Conservation (phyloP, 2,888 invertebrate species). For the Drosophila niveifrons region DNA sequence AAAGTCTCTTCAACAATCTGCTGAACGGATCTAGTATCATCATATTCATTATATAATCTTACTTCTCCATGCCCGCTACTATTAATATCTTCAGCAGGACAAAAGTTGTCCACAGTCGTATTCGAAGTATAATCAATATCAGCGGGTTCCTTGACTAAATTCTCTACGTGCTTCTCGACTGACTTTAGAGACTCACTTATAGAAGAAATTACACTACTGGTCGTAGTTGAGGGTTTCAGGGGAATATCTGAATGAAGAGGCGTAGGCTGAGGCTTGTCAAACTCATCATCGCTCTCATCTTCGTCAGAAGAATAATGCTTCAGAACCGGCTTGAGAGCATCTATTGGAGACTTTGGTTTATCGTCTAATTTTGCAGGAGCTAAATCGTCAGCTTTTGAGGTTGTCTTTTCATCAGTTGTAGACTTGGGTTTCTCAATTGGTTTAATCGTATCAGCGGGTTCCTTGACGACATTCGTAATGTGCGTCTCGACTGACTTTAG, state of each 20-base stretch:
- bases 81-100: neutral
- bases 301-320: constrained; percentile 17
- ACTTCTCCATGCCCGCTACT: neutral
- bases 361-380: constrained; percentile 2
- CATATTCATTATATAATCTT: neutral
- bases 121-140: neutral
- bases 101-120: neutral
- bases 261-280: constrained; percentile 3
- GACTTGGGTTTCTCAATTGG: constrained; percentile 1
- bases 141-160: no score
- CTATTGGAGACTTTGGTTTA: constrained; percentile 18
- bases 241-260: neutral
- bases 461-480: no score
- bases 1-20: constrained; percentile 72
- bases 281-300: constrained; percentile 17
- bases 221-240: neutral
- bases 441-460: neutral
- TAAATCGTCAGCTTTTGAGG: neutral
- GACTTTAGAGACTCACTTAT: neutral
- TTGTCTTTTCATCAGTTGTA: neutral
- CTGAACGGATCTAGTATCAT: constrained; percentile 63
- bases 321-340: neutral
- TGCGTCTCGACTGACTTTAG: no score
- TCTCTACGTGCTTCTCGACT: no score
- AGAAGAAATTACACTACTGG: neutral